Conservation (phyloP, 1,140 invertebrate species). For the Saxidomus purpurata region DNA sequence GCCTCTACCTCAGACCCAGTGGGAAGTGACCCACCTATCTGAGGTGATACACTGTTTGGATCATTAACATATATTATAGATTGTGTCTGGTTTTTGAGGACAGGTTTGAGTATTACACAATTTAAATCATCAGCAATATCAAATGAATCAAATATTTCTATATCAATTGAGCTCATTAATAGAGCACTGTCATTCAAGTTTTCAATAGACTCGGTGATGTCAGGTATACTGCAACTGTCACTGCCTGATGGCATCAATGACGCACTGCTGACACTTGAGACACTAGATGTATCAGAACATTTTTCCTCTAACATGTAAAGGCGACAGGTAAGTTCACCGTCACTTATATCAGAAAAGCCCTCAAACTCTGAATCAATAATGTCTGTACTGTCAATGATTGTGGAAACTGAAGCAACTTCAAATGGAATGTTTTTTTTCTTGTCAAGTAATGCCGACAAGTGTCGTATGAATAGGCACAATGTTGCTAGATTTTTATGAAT, state of each 20-base stretch:
- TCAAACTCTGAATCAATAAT: background rate
- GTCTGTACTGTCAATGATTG: background rate
- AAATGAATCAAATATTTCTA: too few species aligned
- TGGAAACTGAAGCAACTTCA: background rate
- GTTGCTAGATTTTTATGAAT: background rate
- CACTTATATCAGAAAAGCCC: background rate
- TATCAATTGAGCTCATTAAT: too few species aligned
- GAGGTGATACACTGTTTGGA: background rate
- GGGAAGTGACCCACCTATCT: background rate
- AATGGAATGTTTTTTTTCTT: background rate
- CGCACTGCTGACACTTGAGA: too few species aligned
- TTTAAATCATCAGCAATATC: too few species aligned
- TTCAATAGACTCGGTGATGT: too few species aligned
- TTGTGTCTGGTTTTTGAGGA: background rate
- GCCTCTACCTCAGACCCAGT: background rate
- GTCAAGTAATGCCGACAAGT: background rate
- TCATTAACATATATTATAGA: background rate
- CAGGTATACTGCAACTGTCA: too few species aligned
- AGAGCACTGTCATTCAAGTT: too few species aligned
- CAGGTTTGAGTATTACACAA: too few species aligned
- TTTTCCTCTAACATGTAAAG: background rate
- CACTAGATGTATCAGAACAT: background rate
- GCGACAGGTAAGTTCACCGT: background rate
- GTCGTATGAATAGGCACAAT: slow-evolving; percentile 5
- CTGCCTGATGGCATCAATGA: too few species aligned